Percentiles rank a stretch among this genome's conserved stretches.
Evolutionary conservation across 2,797 vertebrate genomes (phyloP).

Genomic region (Danio jaintianensis): DNA sequence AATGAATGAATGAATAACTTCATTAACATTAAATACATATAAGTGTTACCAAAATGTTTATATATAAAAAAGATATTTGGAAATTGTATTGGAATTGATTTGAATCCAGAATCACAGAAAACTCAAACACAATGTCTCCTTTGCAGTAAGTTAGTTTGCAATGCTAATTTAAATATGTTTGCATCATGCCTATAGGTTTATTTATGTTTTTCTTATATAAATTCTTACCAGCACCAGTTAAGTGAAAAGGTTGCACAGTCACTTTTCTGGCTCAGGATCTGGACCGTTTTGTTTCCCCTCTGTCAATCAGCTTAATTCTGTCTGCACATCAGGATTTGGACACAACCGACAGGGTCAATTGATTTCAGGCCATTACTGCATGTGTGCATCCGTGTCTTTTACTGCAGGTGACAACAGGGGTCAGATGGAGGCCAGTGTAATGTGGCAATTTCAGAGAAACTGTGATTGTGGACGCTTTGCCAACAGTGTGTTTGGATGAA

Average conservation of each 20-base stretch:
- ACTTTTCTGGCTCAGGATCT: neutral
- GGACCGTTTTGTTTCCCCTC: neutral
- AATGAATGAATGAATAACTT: no score
- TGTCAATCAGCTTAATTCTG: neutral
- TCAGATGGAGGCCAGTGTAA: neutral
- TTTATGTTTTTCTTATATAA: no score
- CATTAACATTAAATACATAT: no score
- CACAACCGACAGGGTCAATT: neutral
- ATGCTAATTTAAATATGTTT: no score
- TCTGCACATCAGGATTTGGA: neutral
- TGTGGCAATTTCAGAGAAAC: constrained; percentile 1
- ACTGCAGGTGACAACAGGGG: neutral
- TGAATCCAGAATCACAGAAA: no score
- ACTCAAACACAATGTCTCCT: no score
- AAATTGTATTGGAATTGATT: no score
- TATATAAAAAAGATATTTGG: no score
- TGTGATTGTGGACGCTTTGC: neutral
- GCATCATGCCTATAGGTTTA: no score
- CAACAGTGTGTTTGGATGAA: neutral
- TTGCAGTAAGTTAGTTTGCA: no score
- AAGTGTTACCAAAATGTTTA: no score
- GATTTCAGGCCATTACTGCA: constrained; percentile 7
- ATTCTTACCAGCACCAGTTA: neutral
- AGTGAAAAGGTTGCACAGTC: neutral
- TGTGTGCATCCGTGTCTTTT: neutral